Evolutionary conservation across 1,140 invertebrate species (phyloP).

Genomic region (Chymomyza costata): DNA sequence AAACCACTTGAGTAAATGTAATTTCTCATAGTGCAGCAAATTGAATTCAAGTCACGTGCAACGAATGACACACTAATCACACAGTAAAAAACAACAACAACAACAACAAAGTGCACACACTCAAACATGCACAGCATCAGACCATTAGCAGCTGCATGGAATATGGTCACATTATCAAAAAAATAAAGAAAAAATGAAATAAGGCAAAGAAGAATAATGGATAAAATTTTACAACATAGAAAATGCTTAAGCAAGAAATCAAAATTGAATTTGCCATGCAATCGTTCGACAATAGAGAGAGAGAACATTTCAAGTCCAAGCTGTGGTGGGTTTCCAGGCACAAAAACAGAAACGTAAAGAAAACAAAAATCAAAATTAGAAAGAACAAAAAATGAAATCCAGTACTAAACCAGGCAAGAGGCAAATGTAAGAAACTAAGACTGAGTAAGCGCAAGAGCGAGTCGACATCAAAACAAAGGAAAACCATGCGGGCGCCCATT

Average conservation of each 20-base stretch:
- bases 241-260: conserved; percentile 45
- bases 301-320: conserved; percentile 11
- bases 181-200: conserved; percentile 12
- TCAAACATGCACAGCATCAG: too few species aligned
- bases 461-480: conserved; percentile 64
- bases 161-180: neutral
- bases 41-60: conserved; percentile 57
- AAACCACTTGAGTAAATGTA: conserved; percentile 23
- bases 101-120: too few species aligned
- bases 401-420: conserved; percentile 9
- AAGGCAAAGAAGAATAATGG: neutral
- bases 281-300: conserved; percentile 10
- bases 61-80: conserved; percentile 56
- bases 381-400: conserved; percentile 6
- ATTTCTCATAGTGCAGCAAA: too few species aligned
- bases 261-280: conserved; percentile 61
- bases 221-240: conserved; percentile 40
- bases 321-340: conserved; percentile 54
- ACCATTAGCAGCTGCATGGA: too few species aligned
- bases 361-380: neutral
- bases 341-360: neutral
- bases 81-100: conserved; percentile 27
- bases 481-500: conserved; percentile 26
- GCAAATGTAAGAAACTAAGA: conserved; percentile 9
- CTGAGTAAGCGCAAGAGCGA: conserved; percentile 36